Conservation (phyloP, 2,888 invertebrate species). For the Ichneumoninae sp. region DNA sequence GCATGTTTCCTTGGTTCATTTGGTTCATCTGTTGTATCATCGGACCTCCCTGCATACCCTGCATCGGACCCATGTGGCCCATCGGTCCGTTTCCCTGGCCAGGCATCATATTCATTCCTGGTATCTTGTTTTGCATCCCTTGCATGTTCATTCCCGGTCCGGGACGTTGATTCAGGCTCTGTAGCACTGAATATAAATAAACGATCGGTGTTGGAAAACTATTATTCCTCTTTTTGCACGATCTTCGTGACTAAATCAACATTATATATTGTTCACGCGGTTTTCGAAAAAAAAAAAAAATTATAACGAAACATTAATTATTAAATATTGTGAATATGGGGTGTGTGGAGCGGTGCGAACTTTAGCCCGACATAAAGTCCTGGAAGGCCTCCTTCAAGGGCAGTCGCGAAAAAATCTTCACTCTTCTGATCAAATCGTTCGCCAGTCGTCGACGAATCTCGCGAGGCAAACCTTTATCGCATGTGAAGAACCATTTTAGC, state of each 20-base stretch:
- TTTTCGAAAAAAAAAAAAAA: neutral
- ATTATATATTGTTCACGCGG: neutral
- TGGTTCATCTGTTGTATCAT: slow-evolving; percentile 85
- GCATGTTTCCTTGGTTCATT: slow-evolving; percentile 80
- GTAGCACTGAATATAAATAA: slow-evolving; percentile 85
- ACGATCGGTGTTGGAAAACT: slow-evolving; percentile 10
- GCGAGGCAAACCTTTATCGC: neutral
- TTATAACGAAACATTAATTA: neutral
- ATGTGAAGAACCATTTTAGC: neutral
- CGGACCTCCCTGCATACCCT: slow-evolving; percentile 83
- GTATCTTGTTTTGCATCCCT: slow-evolving; percentile 86
- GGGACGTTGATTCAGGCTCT: slow-evolving; percentile 90
- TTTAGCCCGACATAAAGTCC: slow-evolving; percentile 42
- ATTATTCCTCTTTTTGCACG: neutral
- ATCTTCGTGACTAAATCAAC: neutral
- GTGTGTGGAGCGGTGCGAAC: neutral
- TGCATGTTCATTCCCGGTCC: slow-evolving; percentile 87
- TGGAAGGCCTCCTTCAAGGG: slow-evolving; percentile 39
- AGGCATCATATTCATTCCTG: slow-evolving; percentile 84
- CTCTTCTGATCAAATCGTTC: neutral
- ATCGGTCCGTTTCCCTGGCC: slow-evolving; percentile 84
- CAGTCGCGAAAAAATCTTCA: slow-evolving; percentile 5
- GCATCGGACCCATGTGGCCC: slow-evolving; percentile 85
- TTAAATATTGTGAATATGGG: neutral
- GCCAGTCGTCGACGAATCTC: neutral